These are phyloP conservation scores for Timandra comae DNA, from an alignment of 2,888 invertebrate species.

Conservation along the genomic window DNA sequence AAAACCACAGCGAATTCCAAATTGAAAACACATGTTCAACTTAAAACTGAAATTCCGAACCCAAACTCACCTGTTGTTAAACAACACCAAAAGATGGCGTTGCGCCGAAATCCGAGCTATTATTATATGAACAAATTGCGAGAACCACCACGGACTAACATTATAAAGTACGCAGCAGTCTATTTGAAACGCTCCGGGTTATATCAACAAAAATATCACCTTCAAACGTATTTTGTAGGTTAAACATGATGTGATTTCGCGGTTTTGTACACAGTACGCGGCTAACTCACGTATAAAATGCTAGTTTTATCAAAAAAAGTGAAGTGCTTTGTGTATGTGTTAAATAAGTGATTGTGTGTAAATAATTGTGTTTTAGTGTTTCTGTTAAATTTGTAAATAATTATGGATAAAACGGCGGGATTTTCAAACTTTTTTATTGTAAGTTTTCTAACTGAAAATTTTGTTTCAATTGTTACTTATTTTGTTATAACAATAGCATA, in stretches of 20 bases:
- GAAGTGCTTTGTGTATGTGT: constrained; percentile 32
- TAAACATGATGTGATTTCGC: constrained; percentile 70
- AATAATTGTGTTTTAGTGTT: constrained; percentile 26
- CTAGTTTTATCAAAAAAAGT: constrained; percentile 26
- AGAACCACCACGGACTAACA: constrained; percentile 22
- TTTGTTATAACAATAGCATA: background rate
- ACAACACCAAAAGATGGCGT: constrained; percentile 53
- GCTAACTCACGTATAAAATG: constrained; percentile 39
- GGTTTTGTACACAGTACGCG: constrained; percentile 61
- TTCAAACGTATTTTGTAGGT: constrained; percentile 76
- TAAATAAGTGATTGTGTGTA: constrained; percentile 20
- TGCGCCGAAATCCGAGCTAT: constrained; percentile 26
- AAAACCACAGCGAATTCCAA: background rate
- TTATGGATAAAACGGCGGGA: constrained; percentile 43
- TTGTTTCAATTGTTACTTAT: background rate
- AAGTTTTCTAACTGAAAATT: constrained; percentile 25
- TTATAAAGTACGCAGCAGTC: constrained; percentile 24
- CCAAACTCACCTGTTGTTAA: constrained; percentile 9
- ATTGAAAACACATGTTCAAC: background rate
- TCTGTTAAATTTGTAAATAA: constrained; percentile 13
- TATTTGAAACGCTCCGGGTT: constrained; percentile 30
- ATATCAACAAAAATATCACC: constrained; percentile 77
- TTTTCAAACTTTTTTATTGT: constrained; percentile 38
- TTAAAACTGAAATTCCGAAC: background rate
- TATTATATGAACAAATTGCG: constrained; percentile 53